These are phyloP conservation scores for Saxicola maurus DNA, from an alignment of 2,797 vertebrate genomes.

Conservation along the genomic window DNA sequence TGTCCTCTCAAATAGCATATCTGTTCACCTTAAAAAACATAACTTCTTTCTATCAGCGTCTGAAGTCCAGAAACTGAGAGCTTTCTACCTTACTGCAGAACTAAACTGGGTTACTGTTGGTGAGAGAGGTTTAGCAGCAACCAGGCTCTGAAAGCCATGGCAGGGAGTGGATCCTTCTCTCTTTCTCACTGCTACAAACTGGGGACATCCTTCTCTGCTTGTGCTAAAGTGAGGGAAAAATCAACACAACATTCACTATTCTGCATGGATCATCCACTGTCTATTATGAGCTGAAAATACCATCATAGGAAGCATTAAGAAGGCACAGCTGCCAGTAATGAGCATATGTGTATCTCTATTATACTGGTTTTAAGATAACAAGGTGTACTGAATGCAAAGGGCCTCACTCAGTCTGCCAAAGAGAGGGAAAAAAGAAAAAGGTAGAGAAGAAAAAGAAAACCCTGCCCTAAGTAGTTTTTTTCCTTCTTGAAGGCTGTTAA, in stretches of 20 bases:
- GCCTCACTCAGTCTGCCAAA: background rate
- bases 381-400: background rate
- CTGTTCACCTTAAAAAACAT: background rate
- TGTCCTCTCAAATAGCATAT: background rate
- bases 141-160: background rate
- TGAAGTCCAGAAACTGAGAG: background rate
- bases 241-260: background rate
- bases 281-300: slow-evolving; percentile 35
- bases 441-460: background rate
- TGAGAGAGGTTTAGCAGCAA: background rate
- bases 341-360: slow-evolving; percentile 40
- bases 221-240: background rate
- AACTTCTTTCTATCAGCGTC: background rate
- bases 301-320: slow-evolving; percentile 2
- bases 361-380: slow-evolving; percentile 28
- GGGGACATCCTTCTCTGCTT: background rate
- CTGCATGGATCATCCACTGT: background rate
- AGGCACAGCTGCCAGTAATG: slow-evolving; percentile 12
- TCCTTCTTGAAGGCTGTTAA: slow-evolving; percentile 25
- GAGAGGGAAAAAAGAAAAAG: too few relatives aligned
- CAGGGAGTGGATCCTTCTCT: background rate
- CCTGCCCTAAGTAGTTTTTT: background rate
- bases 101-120: background rate
- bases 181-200: background rate
- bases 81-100: background rate